A percentile compares a stretch with the other conserved stretches of the same genome.
These are phyloP conservation scores for Zaprionus tsacasi DNA, from an alignment of 1,140 invertebrate species.

Conservation along the genomic window DNA sequence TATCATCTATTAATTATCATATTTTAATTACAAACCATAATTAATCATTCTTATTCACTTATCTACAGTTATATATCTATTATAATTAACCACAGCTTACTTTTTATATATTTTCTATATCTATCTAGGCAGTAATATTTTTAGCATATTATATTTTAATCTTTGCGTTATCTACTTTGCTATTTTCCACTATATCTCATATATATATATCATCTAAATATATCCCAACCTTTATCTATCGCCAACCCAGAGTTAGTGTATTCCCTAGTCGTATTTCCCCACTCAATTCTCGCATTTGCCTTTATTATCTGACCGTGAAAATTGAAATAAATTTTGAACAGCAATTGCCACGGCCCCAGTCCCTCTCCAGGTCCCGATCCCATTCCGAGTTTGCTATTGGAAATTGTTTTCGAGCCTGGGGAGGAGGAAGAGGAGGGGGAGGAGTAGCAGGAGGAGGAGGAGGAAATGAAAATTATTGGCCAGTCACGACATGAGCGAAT, in stretches of 20 bases:
- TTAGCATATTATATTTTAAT: too few relatives aligned
- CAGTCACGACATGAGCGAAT: constrained; percentile 75
- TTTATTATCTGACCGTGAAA: constrained; percentile 73
- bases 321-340: constrained; percentile 80
- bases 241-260: background rate
- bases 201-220: background rate
- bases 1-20: background rate
- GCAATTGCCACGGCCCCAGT: constrained; percentile 69
- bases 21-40: background rate
- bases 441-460: background rate
- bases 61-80: too few relatives aligned
- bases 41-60: background rate
- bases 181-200: too few relatives aligned
- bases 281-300: constrained; percentile 1
- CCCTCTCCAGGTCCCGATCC: background rate
- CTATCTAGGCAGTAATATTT: too few relatives aligned
- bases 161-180: background rate
- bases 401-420: constrained; percentile 58
- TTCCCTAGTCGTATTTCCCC: constrained; percentile 6
- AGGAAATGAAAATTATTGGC: constrained; percentile 73
- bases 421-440: background rate
- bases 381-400: constrained; percentile 52
- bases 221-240: too few relatives aligned
- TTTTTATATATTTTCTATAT: too few relatives aligned
- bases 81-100: too few relatives aligned